A percentile compares a stretch with the other conserved stretches of the same genome.
phyloP scores from a whole-genome alignment of 92 coral and sea anemone species.

The Paragorgia papillata region DNA sequence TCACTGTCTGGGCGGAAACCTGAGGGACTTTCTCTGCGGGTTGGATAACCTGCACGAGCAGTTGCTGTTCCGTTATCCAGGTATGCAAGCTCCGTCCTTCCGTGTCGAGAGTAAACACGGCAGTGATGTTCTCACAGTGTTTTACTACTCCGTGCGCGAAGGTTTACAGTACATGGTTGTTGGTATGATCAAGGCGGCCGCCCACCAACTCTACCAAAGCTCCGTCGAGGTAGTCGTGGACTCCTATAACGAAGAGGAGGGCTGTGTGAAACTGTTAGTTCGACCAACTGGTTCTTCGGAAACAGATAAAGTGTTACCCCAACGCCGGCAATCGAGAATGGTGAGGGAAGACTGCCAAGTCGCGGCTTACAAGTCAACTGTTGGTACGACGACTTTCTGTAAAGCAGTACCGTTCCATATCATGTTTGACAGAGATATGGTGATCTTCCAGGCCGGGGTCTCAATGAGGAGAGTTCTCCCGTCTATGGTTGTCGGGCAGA shows the following conservation, averaged over 20 bases:
- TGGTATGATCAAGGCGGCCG: conserved; percentile 85
- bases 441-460: conserved; percentile 90
- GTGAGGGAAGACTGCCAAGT: conserved; percentile 73
- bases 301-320: conserved; percentile 55
- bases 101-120: conserved; percentile 74
- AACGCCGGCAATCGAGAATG: conserved; percentile 55
- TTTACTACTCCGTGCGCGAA: conserved; percentile 84
- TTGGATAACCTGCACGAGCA: conserved; percentile 93
- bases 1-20: conserved; percentile 75
- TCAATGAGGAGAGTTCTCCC: conserved; percentile 86
- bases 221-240: conserved; percentile 68
- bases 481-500: conserved; percentile 72
- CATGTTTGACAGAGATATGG: conserved; percentile 80
- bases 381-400: conserved; percentile 81
- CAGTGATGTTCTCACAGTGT: conserved; percentile 69
- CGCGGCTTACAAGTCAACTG: conserved; percentile 70
- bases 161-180: conserved; percentile 89
- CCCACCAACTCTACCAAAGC: conserved; percentile 66
- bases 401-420: conserved; percentile 95
- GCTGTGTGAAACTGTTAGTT: conserved; percentile 59
- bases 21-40: conserved; percentile 82
- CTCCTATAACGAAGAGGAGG: conserved; percentile 55
- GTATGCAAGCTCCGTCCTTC: conserved; percentile 95
- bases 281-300: conserved; percentile 52
- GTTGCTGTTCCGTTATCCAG: conserved; percentile 82